Percentiles rank a stretch among this genome's conserved stretches.
Conservation (phyloP, 2,113 vertebrate genomes). For the Ceyx cyanopectus region DNA sequence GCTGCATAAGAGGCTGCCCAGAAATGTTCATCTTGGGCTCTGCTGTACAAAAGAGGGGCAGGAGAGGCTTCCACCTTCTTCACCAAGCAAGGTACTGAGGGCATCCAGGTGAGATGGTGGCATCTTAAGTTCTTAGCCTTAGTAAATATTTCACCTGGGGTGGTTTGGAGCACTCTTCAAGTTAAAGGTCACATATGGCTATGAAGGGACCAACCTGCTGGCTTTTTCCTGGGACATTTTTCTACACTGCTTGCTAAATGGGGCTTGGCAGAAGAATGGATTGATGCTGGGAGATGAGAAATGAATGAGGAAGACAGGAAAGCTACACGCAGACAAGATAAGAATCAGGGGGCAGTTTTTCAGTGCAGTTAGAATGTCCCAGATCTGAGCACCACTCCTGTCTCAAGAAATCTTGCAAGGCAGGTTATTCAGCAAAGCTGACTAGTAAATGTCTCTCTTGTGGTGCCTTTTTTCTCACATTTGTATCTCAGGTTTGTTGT, state of each 20-base stretch:
- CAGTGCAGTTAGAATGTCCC: not conserved
- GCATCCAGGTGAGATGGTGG: not conserved
- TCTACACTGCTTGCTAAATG: not conserved
- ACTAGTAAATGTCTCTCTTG: not conserved
- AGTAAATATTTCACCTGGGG: not conserved
- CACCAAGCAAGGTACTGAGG: not conserved
- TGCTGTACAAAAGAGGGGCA: not conserved
- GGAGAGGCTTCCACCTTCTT: not conserved
- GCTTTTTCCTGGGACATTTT: not conserved
- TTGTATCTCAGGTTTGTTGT: not conserved
- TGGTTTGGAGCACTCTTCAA: not conserved
- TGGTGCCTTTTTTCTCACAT: not conserved
- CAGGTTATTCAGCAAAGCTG: not conserved
- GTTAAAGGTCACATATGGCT: not conserved
- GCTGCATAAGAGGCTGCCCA: not conserved
- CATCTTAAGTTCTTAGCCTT: not conserved
- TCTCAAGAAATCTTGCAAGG: not conserved
- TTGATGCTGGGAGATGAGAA: not conserved
- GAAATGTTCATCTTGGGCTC: not conserved
- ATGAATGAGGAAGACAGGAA: not conserved
- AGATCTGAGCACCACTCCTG: not conserved
- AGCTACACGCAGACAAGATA: not conserved
- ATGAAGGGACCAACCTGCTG: not conserved
- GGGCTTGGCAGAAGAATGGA: not conserved
- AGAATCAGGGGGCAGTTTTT: not conserved